phyloP scores from a whole-genome alignment of 2,888 invertebrate species.

The Tuta absoluta region DNA sequence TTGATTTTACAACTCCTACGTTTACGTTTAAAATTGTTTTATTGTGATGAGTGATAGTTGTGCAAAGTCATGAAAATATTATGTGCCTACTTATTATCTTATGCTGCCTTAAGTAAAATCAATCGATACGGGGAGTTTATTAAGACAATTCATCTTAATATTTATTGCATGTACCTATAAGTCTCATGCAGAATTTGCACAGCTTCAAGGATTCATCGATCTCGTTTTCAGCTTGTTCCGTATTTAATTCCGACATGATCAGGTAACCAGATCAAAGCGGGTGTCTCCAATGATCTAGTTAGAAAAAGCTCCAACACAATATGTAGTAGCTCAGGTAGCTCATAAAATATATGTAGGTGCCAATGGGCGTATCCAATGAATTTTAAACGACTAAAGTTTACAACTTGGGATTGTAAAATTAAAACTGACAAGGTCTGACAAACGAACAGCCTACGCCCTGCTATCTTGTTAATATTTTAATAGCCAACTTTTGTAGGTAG shows the following conservation, averaged over 20 bases:
- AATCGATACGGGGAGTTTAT: too few species aligned
- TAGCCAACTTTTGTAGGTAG: not conserved
- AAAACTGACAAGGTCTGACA: conserved; percentile 20
- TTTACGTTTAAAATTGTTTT: too few species aligned
- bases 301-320: conserved; percentile 7
- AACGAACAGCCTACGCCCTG: conserved; percentile 9
- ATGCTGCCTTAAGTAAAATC: too few species aligned
- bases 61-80: too few species aligned
- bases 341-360: conserved; percentile 27
- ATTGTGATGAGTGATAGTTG: too few species aligned
- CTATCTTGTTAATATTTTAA: conserved; percentile 14
- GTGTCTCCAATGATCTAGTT: not conserved
- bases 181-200: conserved; percentile 45
- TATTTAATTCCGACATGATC: not conserved
- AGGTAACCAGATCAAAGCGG: not conserved
- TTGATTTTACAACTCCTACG: too few species aligned
- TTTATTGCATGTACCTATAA: conserved; percentile 36
- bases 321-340: not conserved
- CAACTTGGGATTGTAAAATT: conserved; percentile 13
- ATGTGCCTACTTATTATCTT: too few species aligned
- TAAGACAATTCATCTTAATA: not conserved
- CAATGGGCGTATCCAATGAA: conserved; percentile 25
- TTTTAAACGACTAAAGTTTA: conserved; percentile 27
- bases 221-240: conserved; percentile 43
- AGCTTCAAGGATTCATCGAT: conserved; percentile 46